Evolutionary conservation across 1,140 invertebrate species (phyloP).

Genomic region (Drosophila littoralis): DNA sequence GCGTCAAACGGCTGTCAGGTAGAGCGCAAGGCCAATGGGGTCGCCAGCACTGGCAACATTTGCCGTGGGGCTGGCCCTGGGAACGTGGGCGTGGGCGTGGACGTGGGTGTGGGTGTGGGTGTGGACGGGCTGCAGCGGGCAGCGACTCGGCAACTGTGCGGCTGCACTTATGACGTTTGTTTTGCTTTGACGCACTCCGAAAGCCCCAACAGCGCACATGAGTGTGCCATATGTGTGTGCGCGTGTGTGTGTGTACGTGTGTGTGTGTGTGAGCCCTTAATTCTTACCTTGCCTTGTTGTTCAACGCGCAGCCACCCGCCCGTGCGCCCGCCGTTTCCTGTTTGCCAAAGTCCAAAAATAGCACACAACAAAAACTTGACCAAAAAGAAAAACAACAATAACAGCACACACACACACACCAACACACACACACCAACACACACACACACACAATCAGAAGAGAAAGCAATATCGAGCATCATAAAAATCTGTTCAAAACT

Average conservation of each 20-base stretch:
- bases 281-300: slow-evolving; percentile 33
- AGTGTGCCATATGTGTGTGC: not conserved
- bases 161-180: slow-evolving; percentile 67
- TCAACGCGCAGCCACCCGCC: not conserved
- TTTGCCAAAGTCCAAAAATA: slow-evolving; percentile 69
- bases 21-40: slow-evolving; percentile 57
- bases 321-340: slow-evolving; percentile 56
- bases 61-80: not conserved
- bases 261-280: slow-evolving; percentile 24
- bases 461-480: slow-evolving; percentile 37
- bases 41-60: not conserved
- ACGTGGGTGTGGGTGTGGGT: not conserved
- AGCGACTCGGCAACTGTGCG: slow-evolving; percentile 1
- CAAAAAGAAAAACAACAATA: slow-evolving; percentile 43
- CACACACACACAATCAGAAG: slow-evolving; percentile 1
- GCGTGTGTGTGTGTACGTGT: slow-evolving; percentile 7
- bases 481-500: slow-evolving; percentile 46
- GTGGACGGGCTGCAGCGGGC: not conserved
- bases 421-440: slow-evolving; percentile 2
- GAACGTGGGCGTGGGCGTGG: not conserved
- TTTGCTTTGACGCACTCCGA: slow-evolving; percentile 68
- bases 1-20: slow-evolving; percentile 71
- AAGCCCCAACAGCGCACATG: not conserved
- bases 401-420: slow-evolving; percentile 6
- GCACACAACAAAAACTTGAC: slow-evolving; percentile 53